phyloP scores from a whole-genome alignment of 2,113 vertebrate genomes.

The Numida meleagris region DNA sequence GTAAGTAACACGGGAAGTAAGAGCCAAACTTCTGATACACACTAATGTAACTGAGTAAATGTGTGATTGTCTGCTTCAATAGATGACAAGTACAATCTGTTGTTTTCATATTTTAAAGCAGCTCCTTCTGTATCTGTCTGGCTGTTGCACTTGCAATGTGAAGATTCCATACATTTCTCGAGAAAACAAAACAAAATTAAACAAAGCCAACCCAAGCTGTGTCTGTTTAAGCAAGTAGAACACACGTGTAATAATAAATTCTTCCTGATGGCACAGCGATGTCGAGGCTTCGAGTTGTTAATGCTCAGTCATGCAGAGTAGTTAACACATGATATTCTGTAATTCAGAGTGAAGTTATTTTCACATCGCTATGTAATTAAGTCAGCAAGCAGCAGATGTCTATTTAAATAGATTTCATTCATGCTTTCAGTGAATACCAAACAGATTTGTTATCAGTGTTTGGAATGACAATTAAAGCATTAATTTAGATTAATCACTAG shows the following conservation, averaged over 20 bases:
- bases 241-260: background rate
- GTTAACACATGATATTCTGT: background rate
- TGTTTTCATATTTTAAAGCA: slow-evolving; percentile 76
- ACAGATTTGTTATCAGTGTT: background rate
- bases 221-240: background rate
- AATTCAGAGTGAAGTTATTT: background rate
- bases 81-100: slow-evolving; percentile 70
- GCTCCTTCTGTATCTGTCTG: slow-evolving; percentile 82
- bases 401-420: background rate
- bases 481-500: background rate
- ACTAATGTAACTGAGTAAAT: background rate
- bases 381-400: background rate
- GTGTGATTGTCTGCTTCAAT: slow-evolving; percentile 62
- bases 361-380: background rate
- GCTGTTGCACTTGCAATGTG: slow-evolving; percentile 81
- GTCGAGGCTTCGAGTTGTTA: background rate
- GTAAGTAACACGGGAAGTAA: background rate
- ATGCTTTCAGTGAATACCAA: background rate
- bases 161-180: slow-evolving; percentile 73
- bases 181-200: background rate
- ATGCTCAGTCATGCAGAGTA: background rate
- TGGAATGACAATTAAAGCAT: background rate
- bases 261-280: background rate
- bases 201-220: rapidly evolving
- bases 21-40: background rate